Base-by-base conservation (phyloP, 2,888 invertebrate genomes). In the Acleris cristana region DNA sequence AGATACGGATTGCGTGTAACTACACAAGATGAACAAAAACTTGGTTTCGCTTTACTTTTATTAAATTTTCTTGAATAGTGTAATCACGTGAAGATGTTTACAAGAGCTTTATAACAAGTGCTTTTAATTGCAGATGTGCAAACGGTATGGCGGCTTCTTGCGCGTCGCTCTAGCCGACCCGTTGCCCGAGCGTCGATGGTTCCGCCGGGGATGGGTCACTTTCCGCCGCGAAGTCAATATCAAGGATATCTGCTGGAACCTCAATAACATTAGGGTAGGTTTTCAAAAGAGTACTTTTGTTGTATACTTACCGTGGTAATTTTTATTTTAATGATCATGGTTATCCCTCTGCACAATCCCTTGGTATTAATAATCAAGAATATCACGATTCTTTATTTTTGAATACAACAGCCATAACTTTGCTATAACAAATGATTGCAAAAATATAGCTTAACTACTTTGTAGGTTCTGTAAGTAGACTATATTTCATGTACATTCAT, bases 171-270 rank as follows among this genome's bases (percentile, higher is more conserved):
- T 99, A 64, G 99, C 99, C 0, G 99, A 99, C 90, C 99, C 99
- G 0, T 95, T 98, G 79, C 97, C 98, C 0, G 99, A 99, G 83
- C 94, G 99, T 23, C 95, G 98, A 53, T 99, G 99, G 97, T 97
- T 98, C 88, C 95, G 99, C 16, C 95, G 99, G 58, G 99, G 99
- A 51, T 99, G 99, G 99, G 98, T 99, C 45, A 99, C 99, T 0
- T 99, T 99, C 89, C 96, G 97, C 73, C 94, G 99, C 21, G 97
- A 98, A 80, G 99, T 99, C 55, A 99, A 99, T 88, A 99, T 99
- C 74, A 99, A 99, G 85, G 99, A 99, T 84, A 99, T 99, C 74
- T 99, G 99, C 89, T 99, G 99, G 99, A 98, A 98, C 84, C 94
- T 99, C 52, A 99, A 99, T 85, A 99, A 98, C 76, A 97, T 98